phyloP scores from a whole-genome alignment of 2,888 invertebrate genomes.

The Diabrotica balteata region DNA sequence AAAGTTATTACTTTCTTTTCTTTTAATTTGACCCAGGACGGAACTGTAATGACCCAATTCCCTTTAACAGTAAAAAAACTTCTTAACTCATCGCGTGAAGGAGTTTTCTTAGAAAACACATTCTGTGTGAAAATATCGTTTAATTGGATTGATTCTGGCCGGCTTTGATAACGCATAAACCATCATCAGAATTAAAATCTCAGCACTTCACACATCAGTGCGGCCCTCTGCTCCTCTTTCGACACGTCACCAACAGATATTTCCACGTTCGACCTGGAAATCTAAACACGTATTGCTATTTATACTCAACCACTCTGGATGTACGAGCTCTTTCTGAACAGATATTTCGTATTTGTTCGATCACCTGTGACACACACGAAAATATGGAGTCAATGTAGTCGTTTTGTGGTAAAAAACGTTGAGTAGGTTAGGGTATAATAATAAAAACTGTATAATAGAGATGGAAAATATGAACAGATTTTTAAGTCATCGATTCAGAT shows the following conservation, averaged over 20 bases:
- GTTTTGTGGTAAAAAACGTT: neutral
- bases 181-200: constrained; percentile 30
- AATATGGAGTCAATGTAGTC: neutral
- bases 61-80: no score
- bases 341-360: constrained; percentile 23
- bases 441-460: neutral
- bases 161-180: constrained; percentile 37
- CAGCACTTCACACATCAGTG: constrained; percentile 39
- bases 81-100: no score
- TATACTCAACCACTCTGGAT: constrained; percentile 2
- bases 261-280: constrained; percentile 34
- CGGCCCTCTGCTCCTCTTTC: constrained; percentile 16
- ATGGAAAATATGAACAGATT: no score
- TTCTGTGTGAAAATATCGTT: constrained; percentile 28
- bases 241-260: constrained; percentile 39
- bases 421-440: neutral
- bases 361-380: constrained; percentile 18
- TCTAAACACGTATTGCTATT: constrained; percentile 37
- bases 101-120: constrained; percentile 22
- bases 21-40: no score
- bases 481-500: no score
- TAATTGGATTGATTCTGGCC: constrained; percentile 37
- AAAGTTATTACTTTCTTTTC: no score
- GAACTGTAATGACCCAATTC: no score
- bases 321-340: neutral